Conservation (phyloP, 2,888 invertebrate genomes). For the Morpho helenor region DNA sequence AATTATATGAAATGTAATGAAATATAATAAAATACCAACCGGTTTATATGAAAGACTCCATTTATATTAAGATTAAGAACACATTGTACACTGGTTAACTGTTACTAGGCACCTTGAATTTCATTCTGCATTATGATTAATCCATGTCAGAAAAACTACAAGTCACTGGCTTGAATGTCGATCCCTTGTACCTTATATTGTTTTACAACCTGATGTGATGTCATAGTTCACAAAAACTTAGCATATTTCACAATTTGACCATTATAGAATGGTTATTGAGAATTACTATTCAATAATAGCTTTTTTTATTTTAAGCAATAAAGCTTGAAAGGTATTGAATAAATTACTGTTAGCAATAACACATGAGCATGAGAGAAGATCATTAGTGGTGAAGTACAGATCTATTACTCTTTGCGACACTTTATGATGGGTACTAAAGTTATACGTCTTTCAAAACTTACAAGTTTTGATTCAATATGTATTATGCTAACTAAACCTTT, state of each 20-base stretch:
- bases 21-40: slow-evolving; percentile 10
- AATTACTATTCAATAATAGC: slow-evolving; percentile 3
- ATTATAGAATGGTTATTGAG: slow-evolving; percentile 21
- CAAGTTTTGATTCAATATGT: background rate
- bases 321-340: background rate
- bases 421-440: background rate
- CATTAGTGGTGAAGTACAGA: slow-evolving; percentile 4
- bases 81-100: slow-evolving; percentile 2
- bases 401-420: background rate
- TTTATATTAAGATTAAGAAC: slow-evolving; percentile 13
- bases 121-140: slow-evolving; percentile 50
- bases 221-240: slow-evolving; percentile 67
- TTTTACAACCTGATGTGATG: slow-evolving; percentile 49
- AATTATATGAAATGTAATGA: slow-evolving; percentile 4
- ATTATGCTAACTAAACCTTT: background rate
- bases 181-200: slow-evolving; percentile 66
- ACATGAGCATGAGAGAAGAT: background rate
- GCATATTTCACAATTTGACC: slow-evolving; percentile 56
- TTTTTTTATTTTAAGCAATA: slow-evolving; percentile 10
- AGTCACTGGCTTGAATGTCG: slow-evolving; percentile 66
- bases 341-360: slow-evolving; percentile 1
- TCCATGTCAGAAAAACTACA: slow-evolving; percentile 49
- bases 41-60: slow-evolving; percentile 12
- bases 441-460: background rate
- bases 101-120: slow-evolving; percentile 43